Percentiles rank a stretch among this genome's conserved stretches.
phyloP scores from a whole-genome alignment of 2,888 invertebrate genomes.

The Gibbula magus region DNA sequence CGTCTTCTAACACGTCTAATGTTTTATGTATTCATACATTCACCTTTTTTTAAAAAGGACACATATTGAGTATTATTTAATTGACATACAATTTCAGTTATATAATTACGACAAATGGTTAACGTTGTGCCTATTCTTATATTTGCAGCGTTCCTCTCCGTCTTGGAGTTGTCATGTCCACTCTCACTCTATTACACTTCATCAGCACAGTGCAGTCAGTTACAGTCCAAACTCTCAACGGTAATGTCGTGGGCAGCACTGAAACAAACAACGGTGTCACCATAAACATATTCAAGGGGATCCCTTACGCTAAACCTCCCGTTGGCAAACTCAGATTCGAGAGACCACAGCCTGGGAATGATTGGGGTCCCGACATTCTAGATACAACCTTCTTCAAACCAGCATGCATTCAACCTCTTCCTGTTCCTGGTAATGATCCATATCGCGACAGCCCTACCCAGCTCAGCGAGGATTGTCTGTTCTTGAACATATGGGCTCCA shows the following conservation, averaged over 20 bases:
- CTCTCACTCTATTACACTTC: too few species aligned
- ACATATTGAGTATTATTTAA: too few species aligned
- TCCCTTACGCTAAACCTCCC: conserved; percentile 15
- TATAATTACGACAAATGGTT: too few species aligned
- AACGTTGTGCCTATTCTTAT: too few species aligned
- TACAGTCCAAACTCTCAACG: neutral
- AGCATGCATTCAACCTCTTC: neutral
- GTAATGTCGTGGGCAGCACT: neutral
- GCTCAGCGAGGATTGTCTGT: conserved; percentile 92
- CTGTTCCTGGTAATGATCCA: neutral
- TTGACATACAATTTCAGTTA: too few species aligned
- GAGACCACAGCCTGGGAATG: neutral
- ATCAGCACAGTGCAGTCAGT: neutral
- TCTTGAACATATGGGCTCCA: conserved; percentile 95
- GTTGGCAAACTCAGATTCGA: neutral
- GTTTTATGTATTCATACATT: too few species aligned
- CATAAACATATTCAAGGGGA: neutral
- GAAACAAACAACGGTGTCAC: neutral
- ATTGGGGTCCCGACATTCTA: neutral
- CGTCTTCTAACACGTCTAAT: too few species aligned
- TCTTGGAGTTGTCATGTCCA: too few species aligned
- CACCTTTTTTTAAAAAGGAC: too few species aligned
- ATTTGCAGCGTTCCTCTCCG: too few species aligned
- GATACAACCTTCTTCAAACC: neutral
- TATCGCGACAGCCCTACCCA: conserved; percentile 79